phyloP scores from a whole-genome alignment of 2,113 vertebrate genomes.

The Pollachius pollachius region DNA sequence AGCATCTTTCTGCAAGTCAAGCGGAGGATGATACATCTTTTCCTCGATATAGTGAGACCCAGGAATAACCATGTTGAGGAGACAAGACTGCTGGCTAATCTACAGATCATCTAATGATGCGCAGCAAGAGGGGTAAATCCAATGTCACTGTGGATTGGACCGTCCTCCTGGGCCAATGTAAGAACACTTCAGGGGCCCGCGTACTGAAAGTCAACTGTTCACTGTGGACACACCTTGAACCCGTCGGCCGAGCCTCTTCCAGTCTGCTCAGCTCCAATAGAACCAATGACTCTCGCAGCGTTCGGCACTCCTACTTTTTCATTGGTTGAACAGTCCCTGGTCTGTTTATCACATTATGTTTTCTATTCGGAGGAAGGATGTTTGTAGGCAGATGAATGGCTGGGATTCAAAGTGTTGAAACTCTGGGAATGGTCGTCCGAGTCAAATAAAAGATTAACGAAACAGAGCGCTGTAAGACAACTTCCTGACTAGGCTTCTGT shows the following conservation, averaged over 20 bases:
- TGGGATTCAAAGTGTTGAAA: conserved; percentile 7
- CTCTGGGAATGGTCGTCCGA: too few species aligned
- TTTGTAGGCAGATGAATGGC: conserved; percentile 26
- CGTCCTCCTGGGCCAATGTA: conserved; percentile 32
- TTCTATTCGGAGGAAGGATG: conserved; percentile 7
- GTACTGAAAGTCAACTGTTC: conserved; percentile 5
- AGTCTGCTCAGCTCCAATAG: conserved; percentile 51
- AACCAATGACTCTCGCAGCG: conserved; percentile 55
- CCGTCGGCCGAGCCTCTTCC: conserved; percentile 40
- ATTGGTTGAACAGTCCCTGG: conserved; percentile 65
- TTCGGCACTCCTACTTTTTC: conserved; percentile 74
- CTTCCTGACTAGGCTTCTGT: too few species aligned
- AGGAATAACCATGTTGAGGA: conserved; percentile 65
- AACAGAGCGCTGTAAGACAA: too few species aligned
- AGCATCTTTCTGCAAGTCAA: conserved; percentile 67
- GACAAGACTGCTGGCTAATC: conserved; percentile 16
- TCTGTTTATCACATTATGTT: conserved; percentile 62
- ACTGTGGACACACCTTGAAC: conserved; percentile 53
- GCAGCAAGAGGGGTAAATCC: conserved; percentile 40
- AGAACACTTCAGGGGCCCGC: conserved; percentile 42
- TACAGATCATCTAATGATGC: conserved; percentile 28
- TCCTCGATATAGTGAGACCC: conserved; percentile 52
- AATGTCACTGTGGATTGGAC: conserved; percentile 36
- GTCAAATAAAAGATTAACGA: too few species aligned
- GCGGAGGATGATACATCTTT: conserved; percentile 63